Base-by-base conservation (phyloP, 2,797 vertebrate species). In the Leptodactylus fallax region DNA sequence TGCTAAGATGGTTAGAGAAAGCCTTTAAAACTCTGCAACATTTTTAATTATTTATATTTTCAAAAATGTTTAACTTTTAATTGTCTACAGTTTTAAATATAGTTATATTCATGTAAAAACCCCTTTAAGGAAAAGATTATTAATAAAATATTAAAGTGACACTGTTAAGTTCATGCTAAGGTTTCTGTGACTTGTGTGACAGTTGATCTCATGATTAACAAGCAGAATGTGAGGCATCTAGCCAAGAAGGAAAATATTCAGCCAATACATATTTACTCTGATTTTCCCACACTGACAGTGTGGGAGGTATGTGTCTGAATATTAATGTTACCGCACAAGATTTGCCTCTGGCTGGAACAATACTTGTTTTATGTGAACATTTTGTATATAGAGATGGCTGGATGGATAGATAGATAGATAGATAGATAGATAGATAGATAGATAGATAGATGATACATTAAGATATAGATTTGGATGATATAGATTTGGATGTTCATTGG, bases 241-340 rank as follows among this genome's bases (percentile, higher is more conserved):
- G 81, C 87, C 87, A 87, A 87, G 60, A 77, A 23, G 23, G 23
- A 60, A 77, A 76, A 76, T 55, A 56, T 60, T 56, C 6, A 69
- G 72, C 81, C 87, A 87, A 87, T 83, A 56, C 71, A 81, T 78
- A 55, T 67, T 79, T 56, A 55, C 76, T 79, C 76, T 45, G 45
- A 58, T 83, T 83, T 87, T 87, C 87, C 80, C 81, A 87, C 81
- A 87, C 81, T 78, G 49, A 25, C 60, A 77, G 58, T 14, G 61
- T 67, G 14, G 61, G 21, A 25, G 36, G 17, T 23, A 58, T 47
- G 58, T 61, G 25, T 61, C 27, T 81, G 27, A 65, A 81, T 80
- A 61, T 25, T 81, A 61, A 53, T 79, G 23, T 51, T 63, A 87
- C 7, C 74, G 51, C 80, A 55, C 67, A 63, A 87, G 80, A 19